Percentiles rank a stretch among this genome's conserved stretches.
phyloP scores from a whole-genome alignment of 2,888 invertebrate genomes.

The Agrenia bidenticulata region DNA sequence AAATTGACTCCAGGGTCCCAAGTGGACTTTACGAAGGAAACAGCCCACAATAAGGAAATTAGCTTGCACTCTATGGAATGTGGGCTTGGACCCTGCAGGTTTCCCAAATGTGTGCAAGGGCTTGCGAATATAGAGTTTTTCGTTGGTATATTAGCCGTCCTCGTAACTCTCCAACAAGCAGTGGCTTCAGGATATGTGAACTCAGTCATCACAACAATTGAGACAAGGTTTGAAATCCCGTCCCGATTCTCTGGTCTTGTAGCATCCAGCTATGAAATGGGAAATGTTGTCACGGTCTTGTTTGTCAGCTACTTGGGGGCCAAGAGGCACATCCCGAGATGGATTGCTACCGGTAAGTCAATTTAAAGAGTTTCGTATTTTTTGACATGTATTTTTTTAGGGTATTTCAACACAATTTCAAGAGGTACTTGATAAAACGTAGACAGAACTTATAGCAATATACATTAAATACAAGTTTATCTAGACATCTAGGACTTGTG shows the following conservation, averaged over 20 bases:
- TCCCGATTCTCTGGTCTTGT: slow-evolving; percentile 89
- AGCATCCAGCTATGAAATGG: slow-evolving; percentile 92
- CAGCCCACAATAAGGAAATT: neutral
- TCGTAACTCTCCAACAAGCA: slow-evolving; percentile 87
- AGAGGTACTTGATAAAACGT: too few species aligned
- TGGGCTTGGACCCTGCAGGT: slow-evolving; percentile 82
- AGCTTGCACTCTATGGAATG: slow-evolving; percentile 72
- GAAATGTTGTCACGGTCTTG: slow-evolving; percentile 91
- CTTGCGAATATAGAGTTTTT: slow-evolving; percentile 87
- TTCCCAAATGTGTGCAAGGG: slow-evolving; percentile 73
- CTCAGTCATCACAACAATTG: slow-evolving; percentile 94
- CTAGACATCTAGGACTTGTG: too few species aligned
- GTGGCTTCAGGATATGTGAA: slow-evolving; percentile 89
- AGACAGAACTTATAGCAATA: too few species aligned
- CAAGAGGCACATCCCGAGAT: slow-evolving; percentile 85
- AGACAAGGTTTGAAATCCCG: slow-evolving; percentile 88
- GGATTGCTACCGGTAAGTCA: slow-evolving; percentile 83
- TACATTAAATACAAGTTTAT: too few species aligned
- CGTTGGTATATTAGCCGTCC: slow-evolving; percentile 82
- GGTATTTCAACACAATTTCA: too few species aligned
- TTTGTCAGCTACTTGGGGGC: slow-evolving; percentile 94
- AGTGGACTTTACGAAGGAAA: slow-evolving; percentile 5
- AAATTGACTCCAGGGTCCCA: neutral
- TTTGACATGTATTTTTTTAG: too few species aligned
- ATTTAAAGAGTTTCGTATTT: too few species aligned